Percentiles rank a stretch among this genome's conserved stretches.
These are phyloP conservation scores for Hypena proboscidalis DNA, from an alignment of 2,888 invertebrate species.

Conservation along the genomic window DNA sequence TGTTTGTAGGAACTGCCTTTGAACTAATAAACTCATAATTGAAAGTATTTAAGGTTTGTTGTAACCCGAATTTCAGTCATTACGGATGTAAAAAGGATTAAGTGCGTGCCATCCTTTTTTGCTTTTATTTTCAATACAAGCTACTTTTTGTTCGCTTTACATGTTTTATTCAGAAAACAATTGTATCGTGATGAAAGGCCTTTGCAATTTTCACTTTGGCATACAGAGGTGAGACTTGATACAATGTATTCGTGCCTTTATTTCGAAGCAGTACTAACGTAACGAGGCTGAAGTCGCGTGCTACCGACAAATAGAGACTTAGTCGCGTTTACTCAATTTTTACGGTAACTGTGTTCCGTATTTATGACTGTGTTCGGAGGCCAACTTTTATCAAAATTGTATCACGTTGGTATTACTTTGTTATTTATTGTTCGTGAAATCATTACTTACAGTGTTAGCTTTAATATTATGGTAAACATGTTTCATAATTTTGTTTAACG, in stretches of 20 bases:
- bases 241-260: constrained; percentile 41
- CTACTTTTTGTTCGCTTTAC: constrained; percentile 5
- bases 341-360: constrained; percentile 58
- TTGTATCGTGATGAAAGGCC: neutral
- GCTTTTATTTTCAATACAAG: constrained; percentile 16
- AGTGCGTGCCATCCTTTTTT: constrained; percentile 16
- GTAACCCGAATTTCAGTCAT: constrained; percentile 40
- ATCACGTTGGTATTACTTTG: constrained; percentile 39
- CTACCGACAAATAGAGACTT: constrained; percentile 61
- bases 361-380: constrained; percentile 54
- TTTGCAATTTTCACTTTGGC: constrained; percentile 9
- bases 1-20: constrained; percentile 17
- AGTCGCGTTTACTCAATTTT: constrained; percentile 61
- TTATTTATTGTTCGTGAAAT: constrained; percentile 31
- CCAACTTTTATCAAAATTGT: constrained; percentile 51
- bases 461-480: constrained; percentile 6
- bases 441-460: constrained; percentile 21
- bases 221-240: constrained; percentile 4
- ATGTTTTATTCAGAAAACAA: constrained; percentile 17
- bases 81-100: constrained; percentile 32
- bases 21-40: constrained; percentile 38
- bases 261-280: too few relatives aligned
- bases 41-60: constrained; percentile 37
- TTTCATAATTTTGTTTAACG: neutral
- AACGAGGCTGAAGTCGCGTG: constrained; percentile 57